phyloP scores from a whole-genome alignment of 2,113 vertebrate genomes.

The Nestor notabilis region DNA sequence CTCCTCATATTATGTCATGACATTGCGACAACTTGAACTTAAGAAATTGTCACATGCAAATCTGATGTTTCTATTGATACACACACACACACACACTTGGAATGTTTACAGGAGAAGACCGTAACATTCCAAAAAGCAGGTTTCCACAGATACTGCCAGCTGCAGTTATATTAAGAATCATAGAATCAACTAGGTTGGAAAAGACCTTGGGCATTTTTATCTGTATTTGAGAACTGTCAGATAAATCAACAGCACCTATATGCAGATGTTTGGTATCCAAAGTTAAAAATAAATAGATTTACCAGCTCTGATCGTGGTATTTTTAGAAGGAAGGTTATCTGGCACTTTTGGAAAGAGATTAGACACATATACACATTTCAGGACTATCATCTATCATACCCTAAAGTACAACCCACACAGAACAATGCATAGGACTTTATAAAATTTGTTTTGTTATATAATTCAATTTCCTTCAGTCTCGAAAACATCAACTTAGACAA shows the following conservation, averaged over 20 bases:
- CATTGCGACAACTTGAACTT: background rate
- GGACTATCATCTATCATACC: background rate
- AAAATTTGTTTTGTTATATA: background rate
- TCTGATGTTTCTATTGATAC: background rate
- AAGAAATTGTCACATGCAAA: background rate
- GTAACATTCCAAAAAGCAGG: background rate
- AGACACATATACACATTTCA: background rate
- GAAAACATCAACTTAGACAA: background rate
- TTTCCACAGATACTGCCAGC: background rate
- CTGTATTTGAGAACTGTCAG: background rate
- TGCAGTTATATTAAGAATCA: background rate
- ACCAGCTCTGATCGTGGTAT: background rate
- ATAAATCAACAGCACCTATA: background rate
- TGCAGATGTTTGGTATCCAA: background rate
- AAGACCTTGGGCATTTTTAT: background rate
- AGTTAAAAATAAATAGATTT: background rate
- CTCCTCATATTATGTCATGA: background rate
- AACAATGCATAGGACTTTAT: background rate
- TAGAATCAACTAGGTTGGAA: background rate
- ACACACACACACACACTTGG: background rate
- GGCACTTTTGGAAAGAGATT: background rate
- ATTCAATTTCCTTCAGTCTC: background rate
- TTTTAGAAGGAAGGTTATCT: background rate
- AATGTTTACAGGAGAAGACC: background rate
- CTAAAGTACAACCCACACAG: background rate